These are phyloP conservation scores for Conops quadrifasciatus DNA, from an alignment of 2,888 invertebrate genomes.

Conservation along the genomic window DNA sequence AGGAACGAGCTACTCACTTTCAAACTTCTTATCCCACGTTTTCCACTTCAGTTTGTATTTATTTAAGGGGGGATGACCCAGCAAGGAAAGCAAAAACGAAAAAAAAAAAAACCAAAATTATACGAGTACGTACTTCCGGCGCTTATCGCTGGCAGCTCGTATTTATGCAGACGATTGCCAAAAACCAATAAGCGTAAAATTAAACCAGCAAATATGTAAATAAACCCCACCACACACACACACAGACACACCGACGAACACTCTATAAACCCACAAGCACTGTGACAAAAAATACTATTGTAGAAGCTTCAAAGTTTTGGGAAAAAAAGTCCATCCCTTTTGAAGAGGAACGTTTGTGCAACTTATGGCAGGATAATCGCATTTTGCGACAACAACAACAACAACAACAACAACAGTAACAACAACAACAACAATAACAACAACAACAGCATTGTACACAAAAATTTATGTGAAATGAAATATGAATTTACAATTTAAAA, in stretches of 20 bases:
- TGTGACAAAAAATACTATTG: conserved; percentile 34
- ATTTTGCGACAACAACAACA: conserved; percentile 45
- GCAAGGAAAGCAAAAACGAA: conserved; percentile 29
- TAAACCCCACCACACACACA: conserved; percentile 27
- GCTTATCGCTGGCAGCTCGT: conserved; percentile 59
- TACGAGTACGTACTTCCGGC: not conserved
- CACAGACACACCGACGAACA: not conserved
- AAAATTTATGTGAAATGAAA: conserved; percentile 45
- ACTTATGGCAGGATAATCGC: conserved; percentile 47
- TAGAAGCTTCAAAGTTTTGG: conserved; percentile 36
- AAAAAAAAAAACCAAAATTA: conserved; percentile 6
- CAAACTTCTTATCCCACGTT: conserved; percentile 45
- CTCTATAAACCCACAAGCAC: conserved; percentile 22
- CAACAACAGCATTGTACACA: conserved; percentile 12
- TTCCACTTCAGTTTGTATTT: conserved; percentile 55
- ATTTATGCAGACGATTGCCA: conserved; percentile 65
- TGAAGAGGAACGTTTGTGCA: conserved; percentile 34
- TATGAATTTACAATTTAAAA: conserved; percentile 45
- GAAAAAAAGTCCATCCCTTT: conserved; percentile 35
- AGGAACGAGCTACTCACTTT: not conserved
- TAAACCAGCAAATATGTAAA: conserved; percentile 56
- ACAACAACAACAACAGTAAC: conserved; percentile 15
- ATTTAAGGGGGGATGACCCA: conserved; percentile 51
- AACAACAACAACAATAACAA: conserved; percentile 3
- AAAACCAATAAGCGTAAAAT: conserved; percentile 66